Evolutionary conservation across 64 coral and sea anemone genomes (phyloP).

Genomic region (Stichodactyla helianthus): DNA sequence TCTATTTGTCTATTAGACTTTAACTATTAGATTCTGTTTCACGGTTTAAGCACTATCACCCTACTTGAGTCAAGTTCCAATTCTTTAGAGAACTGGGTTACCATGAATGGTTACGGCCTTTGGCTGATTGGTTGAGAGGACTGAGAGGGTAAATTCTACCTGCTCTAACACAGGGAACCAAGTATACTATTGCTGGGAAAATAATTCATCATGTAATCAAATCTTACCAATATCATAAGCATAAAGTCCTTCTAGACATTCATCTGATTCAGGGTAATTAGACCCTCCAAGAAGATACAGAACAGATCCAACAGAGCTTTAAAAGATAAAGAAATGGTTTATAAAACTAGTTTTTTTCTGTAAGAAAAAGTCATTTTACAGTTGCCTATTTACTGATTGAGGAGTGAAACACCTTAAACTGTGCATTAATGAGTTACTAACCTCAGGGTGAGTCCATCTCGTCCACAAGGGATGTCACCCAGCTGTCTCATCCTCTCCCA

Average conservation of each 20-base stretch:
- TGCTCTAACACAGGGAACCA: no score
- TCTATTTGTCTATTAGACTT: no score
- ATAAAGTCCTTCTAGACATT: constrained; percentile 82
- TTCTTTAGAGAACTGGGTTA: not conserved
- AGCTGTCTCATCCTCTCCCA: constrained; percentile 83
- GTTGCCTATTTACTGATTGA: no score
- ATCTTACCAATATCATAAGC: constrained; percentile 88
- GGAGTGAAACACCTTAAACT: no score
- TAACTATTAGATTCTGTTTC: no score
- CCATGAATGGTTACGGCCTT: not conserved
- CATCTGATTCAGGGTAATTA: constrained; percentile 71
- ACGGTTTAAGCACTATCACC: no score
- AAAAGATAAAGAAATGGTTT: not conserved
- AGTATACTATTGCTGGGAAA: no score
- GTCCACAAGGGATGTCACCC: constrained; percentile 70
- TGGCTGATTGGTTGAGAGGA: no score
- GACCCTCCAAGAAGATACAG: constrained; percentile 88
- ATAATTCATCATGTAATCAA: not conserved
- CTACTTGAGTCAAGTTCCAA: no score
- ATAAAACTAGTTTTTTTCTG: no score
- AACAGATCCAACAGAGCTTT: constrained; percentile 70
- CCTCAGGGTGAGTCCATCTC: constrained; percentile 88
- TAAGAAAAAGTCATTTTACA: not conserved
- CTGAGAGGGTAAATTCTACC: no score
- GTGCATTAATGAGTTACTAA: not conserved